Evolutionary conservation across 2,888 invertebrate genomes (phyloP).

Genomic region (Aradus depressus): DNA sequence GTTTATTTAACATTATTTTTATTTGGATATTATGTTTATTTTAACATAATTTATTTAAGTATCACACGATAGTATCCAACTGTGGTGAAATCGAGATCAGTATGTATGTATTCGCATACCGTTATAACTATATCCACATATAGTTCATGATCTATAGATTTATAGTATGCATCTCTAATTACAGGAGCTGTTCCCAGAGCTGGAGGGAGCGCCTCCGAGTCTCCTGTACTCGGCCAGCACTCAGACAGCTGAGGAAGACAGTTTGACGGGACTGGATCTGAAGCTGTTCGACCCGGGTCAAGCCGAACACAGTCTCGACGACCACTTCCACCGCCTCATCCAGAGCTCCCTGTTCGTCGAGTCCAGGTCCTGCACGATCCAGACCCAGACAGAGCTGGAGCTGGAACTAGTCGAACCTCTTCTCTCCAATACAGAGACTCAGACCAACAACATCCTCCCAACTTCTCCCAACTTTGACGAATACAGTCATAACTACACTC

Average conservation of each 20-base stretch:
- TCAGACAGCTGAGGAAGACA: constrained; percentile 33
- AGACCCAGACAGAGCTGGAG: constrained; percentile 49
- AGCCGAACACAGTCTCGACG: not conserved
- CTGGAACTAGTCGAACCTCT: constrained; percentile 28
- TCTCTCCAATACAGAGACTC: constrained; percentile 31
- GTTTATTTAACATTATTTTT: no score
- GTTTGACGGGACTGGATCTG: constrained; percentile 17
- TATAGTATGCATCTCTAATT: no score
- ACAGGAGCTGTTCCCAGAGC: no score
- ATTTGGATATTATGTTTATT: no score
- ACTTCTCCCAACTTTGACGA: constrained; percentile 39
- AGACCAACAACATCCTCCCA: constrained; percentile 34
- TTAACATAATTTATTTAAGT: no score
- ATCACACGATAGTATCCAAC: no score
- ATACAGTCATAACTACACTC: constrained; percentile 42
- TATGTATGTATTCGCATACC: no score
- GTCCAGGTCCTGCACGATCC: constrained; percentile 39
- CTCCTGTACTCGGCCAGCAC: constrained; percentile 37
- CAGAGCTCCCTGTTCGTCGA: constrained; percentile 20
- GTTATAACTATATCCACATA: no score
- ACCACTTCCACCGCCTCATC: constrained; percentile 21
- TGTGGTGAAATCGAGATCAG: no score
- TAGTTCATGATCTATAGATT: no score
- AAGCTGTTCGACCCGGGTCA: constrained; percentile 18
- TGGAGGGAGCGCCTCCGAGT: constrained; percentile 25